phyloP scores from a whole-genome alignment of 2,797 vertebrate genomes.

The Amblyraja radiata region DNA sequence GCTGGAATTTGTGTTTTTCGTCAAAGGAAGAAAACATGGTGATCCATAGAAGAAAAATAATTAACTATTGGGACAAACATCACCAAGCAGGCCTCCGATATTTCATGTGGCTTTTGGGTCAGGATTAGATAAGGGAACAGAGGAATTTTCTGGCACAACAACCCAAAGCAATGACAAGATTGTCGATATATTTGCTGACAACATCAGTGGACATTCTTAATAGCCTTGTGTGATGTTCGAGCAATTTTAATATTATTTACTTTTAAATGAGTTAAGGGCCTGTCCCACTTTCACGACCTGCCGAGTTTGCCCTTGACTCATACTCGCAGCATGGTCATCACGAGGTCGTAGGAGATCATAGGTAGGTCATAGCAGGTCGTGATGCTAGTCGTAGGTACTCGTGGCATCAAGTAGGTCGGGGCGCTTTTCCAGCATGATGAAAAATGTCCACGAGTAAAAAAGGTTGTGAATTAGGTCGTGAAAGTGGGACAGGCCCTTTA shows the following conservation, averaged over 20 bases:
- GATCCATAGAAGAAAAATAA: constrained; percentile 1
- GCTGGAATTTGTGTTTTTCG: neutral
- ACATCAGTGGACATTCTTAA: neutral
- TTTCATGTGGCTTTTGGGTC: neutral
- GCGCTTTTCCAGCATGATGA: too few relatives aligned
- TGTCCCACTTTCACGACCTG: too few relatives aligned
- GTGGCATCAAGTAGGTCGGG: too few relatives aligned
- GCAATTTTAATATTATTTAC: neutral
- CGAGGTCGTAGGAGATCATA: too few relatives aligned
- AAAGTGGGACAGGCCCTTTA: neutral
- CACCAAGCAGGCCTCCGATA: neutral
- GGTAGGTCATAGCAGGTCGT: too few relatives aligned
- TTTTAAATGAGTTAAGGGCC: neutral
- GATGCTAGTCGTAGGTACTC: too few relatives aligned
- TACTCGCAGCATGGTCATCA: too few relatives aligned
- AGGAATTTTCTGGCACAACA: neutral
- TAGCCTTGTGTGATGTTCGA: neutral
- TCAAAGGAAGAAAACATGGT: neutral
- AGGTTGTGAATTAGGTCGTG: too few relatives aligned
- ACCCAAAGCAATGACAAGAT: neutral
- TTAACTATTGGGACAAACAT: neutral
- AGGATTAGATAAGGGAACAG: neutral
- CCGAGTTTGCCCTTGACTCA: too few relatives aligned
- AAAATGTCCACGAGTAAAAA: too few relatives aligned
- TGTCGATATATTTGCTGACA: neutral